Evolutionary conservation across 2,888 invertebrate species (phyloP), one percentile per base, ranked within the genome.

Genomic region (Lingula anatina): DNA sequence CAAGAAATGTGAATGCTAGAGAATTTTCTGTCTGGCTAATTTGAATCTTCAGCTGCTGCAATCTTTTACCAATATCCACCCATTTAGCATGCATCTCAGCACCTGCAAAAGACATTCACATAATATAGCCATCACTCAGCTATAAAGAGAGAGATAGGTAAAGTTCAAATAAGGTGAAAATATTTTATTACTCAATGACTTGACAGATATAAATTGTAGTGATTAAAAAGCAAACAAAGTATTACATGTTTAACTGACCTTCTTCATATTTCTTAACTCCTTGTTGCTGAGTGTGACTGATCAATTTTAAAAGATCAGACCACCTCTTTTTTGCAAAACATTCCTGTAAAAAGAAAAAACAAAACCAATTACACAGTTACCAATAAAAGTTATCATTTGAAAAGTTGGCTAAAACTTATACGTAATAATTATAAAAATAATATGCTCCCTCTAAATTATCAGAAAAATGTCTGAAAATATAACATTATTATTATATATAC

Each of bases 1-100:
- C 91, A 57, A 95, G 87, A 65, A 94, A 96, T 0, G 90, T 85
- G 75, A 96, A 96, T 0, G 89, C 88, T 57, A 92, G 76, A 15
- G 86, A 84, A 49, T 84, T 85, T 52, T 86, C 85, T 25, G 75
- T 72, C 50, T 74, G 66, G 25, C 86, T 85, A 0, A 92, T 79
- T 73, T 93, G 92, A 3, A 83, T 76, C 50, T 85, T 84, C 1
- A 94, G 74, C 68, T 88, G 87, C 1, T 80, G 73, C 20, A 94
- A 71, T 72, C 88, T 88, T 39, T 82, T 76, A 1, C 83, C 83
- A 15, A 90, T 79, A 0, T 76, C 70, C n/a, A 78, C 64, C 91
- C 91, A 91, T 46, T 83, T 50, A 3, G 46, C 38, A 12, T 53
- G 41, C 36, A 43, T 21, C n/a, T 47, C 47, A 9, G 46, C 20